Percentiles rank a stretch among this genome's conserved stretches.
Conservation (phyloP, 2,888 invertebrate species). For the Andrena hattorfiana region DNA sequence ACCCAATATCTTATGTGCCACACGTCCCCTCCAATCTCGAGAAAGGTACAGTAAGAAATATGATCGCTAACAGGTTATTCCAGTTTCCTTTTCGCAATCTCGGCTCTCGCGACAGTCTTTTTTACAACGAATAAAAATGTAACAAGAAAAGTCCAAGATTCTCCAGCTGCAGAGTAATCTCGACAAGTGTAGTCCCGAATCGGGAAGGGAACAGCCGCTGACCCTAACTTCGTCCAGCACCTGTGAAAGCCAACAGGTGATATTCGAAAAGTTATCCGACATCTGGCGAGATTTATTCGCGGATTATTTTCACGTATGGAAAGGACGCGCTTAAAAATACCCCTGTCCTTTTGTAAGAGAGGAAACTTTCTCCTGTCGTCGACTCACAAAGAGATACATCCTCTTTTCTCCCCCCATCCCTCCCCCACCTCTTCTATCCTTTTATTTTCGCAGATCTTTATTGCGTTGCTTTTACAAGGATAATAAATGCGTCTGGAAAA, state of each 20-base stretch:
- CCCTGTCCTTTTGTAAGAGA: neutral
- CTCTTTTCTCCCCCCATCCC: too few relatives aligned
- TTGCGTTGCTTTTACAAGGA: conserved; percentile 36
- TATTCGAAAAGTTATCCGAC: conserved; percentile 49
- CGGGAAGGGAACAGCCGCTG: neutral
- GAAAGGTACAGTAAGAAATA: neutral
- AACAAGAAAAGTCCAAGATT: conserved; percentile 1
- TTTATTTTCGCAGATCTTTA: conserved; percentile 33
- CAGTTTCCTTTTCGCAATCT: conserved; percentile 8
- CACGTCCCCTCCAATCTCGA: neutral
- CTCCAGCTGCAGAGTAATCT: neutral
- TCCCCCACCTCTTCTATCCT: neutral
- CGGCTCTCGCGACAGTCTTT: neutral
- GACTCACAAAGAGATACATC: conserved; percentile 7
- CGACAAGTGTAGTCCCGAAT: conserved; percentile 3
- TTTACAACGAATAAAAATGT: neutral
- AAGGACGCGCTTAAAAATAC: conserved; percentile 28
- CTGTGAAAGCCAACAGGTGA: conserved; percentile 56
- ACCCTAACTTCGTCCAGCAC: conserved; percentile 28
- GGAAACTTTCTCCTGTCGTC: conserved; percentile 25
- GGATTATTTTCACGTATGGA: conserved; percentile 46
- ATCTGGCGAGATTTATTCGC: conserved; percentile 47
- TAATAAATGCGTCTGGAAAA: conserved; percentile 41
- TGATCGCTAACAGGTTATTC: conserved; percentile 2
- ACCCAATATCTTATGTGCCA: neutral